phyloP scores from a whole-genome alignment of 2,888 invertebrate species.

The Spilarctia lutea region DNA sequence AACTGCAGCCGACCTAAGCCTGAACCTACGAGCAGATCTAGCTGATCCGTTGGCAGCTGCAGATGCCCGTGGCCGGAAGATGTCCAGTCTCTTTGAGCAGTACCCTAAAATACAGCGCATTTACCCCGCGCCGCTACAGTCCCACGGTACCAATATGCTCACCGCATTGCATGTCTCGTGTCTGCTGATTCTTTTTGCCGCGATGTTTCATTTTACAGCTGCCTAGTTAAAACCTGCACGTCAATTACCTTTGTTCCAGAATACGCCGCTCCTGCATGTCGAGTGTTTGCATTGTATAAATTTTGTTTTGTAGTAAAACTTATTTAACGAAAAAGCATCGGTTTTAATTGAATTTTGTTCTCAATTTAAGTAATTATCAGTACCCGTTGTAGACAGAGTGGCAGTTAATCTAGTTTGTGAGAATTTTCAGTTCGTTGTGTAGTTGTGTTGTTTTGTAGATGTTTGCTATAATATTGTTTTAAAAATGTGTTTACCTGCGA shows the following conservation, averaged over 20 bases:
- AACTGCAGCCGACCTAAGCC: constrained; percentile 73
- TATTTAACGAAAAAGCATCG: constrained; percentile 56
- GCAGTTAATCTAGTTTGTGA: constrained; percentile 49
- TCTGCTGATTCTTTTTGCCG: constrained; percentile 66
- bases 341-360: constrained; percentile 57
- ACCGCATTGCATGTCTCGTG: constrained; percentile 69
- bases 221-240: constrained; percentile 74
- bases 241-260: constrained; percentile 74
- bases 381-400: constrained; percentile 43
- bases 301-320: constrained; percentile 66
- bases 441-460: constrained; percentile 23
- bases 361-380: constrained; percentile 55
- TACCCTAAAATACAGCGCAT: constrained; percentile 92
- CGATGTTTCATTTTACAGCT: constrained; percentile 68
- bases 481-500: constrained; percentile 1
- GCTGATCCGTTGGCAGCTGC: constrained; percentile 77
- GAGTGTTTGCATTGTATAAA: constrained; percentile 71
- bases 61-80: constrained; percentile 84
- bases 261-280: constrained; percentile 75
- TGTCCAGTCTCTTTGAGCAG: constrained; percentile 90
- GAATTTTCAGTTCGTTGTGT: constrained; percentile 33
- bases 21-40: constrained; percentile 76
- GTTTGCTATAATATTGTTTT: constrained; percentile 1
- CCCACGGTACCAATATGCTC: constrained; percentile 76
- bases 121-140: constrained; percentile 89